Conservation (phyloP, 2,888 invertebrate genomes). For the Thera britannica region DNA sequence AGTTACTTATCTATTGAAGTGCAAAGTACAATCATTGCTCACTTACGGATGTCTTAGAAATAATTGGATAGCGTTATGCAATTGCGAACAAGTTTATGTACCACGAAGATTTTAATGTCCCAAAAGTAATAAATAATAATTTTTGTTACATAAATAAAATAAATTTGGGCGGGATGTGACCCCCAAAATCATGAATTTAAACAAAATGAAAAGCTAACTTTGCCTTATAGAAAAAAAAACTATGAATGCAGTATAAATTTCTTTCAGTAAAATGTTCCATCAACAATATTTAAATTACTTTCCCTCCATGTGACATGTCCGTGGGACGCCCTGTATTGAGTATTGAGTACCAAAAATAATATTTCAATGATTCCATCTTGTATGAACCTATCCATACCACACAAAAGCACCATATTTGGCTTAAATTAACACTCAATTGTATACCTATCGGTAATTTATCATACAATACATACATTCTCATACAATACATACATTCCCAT, state of each 20-base stretch:
- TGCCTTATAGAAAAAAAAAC: no score
- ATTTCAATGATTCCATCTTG: conserved; percentile 3
- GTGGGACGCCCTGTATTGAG: no score
- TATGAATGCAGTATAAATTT: no score
- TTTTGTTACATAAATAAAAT: no score
- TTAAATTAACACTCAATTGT: conserved; percentile 42
- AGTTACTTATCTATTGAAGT: conserved; percentile 3
- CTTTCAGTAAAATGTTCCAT: no score
- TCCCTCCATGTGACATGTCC: no score
- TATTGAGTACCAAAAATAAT: background rate
- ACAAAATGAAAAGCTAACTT: no score
- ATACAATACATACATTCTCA: conserved; percentile 20
- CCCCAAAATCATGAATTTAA: no score
- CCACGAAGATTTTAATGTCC: no score
- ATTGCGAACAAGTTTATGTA: background rate
- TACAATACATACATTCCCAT: conserved; percentile 4
- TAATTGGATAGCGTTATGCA: conserved; percentile 6
- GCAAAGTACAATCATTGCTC: conserved; percentile 18
- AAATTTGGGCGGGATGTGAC: no score
- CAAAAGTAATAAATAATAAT: no score
- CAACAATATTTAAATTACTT: no score
- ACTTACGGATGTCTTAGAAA: conserved; percentile 13
- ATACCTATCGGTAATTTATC: conserved; percentile 29
- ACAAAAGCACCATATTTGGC: conserved; percentile 38
- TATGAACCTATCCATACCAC: conserved; percentile 18